These are phyloP conservation scores for Pilophorus perplexus DNA, from an alignment of 2,888 invertebrate species.

Conservation along the genomic window DNA sequence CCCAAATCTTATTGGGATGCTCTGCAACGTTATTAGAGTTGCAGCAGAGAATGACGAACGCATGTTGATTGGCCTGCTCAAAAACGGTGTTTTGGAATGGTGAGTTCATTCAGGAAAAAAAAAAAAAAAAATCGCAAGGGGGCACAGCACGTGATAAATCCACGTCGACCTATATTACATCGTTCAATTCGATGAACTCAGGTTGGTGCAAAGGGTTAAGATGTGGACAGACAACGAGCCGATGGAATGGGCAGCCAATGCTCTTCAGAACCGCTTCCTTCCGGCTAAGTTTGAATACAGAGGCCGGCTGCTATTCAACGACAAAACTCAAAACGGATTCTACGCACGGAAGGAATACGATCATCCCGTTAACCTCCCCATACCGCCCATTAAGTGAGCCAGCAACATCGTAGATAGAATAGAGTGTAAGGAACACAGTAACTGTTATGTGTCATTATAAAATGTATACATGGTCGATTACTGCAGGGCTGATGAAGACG, in stretches of 20 bases:
- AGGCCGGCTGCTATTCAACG: conserved; percentile 61
- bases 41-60: conserved; percentile 29
- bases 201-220: conserved; percentile 17
- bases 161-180: neutral
- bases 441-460: too few species aligned
- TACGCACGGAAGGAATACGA: conserved; percentile 41
- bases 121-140: too few species aligned
- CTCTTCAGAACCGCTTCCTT: conserved; percentile 50
- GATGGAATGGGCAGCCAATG: conserved; percentile 27
- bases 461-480: too few species aligned
- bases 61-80: conserved; percentile 23
- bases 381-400: too few species aligned
- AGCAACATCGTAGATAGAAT: too few species aligned
- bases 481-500: neutral
- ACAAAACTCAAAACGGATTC: conserved; percentile 57
- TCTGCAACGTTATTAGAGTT: conserved; percentile 23
- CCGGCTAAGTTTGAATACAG: conserved; percentile 65
- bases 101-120: neutral
- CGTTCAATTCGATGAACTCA: neutral
- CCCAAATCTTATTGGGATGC: conserved; percentile 10
- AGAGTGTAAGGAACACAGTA: too few species aligned
- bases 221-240: conserved; percentile 25
- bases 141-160: neutral
- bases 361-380: conserved; percentile 18
- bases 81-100: conserved; percentile 16